Base-by-base conservation (phyloP, 2,888 invertebrate species). In the Melanotus villosus region DNA sequence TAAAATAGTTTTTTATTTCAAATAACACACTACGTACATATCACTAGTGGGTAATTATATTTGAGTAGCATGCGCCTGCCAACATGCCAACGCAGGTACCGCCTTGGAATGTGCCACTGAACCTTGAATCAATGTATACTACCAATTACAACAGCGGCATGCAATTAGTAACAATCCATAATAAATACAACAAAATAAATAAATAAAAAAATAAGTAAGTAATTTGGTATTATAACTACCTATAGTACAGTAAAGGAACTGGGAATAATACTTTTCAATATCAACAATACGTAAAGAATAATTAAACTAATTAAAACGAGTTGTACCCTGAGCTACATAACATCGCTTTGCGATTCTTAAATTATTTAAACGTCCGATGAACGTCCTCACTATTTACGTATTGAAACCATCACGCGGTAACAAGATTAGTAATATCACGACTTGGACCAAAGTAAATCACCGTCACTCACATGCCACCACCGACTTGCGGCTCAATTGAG, bases 111-210 rank as follows among this genome's bases (percentile, higher is more conserved):
- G 57, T 34, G 23, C 60, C 34, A 56, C 43, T 30, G 47, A 67
- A 23, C 60, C 58, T 66, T 66, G 58, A 66, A 66, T 65, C 34
- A 36, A 59, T 47, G 26, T 47, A 52, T 43, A 30, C 47, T 26
- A 23, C 58, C 47, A 52, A 59, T 52, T 59, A 59, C 38, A n/a
- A n/a, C n/a, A 43, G 59, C 23, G 36, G 32, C 66, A 67, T 67
- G 60, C 66, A 67, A 66, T 60, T 60, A 67, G 34, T 34, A 52
- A 52, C 52, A 52, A 52, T 52, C 19, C 52, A 52, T 34, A 52
- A 52, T 38, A 67, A 60, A 59, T 52, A 59, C 30, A 52, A 65
- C 23, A 52, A 52, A 65, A 54, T 63, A 63, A 54, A 63, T 63
- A 63, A 63, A 63, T 47, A 47, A 47, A 52, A 52, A 52, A 52